phyloP scores from a whole-genome alignment of 2,113 vertebrate species.

The Cyphomyrus plagiostoma region DNA sequence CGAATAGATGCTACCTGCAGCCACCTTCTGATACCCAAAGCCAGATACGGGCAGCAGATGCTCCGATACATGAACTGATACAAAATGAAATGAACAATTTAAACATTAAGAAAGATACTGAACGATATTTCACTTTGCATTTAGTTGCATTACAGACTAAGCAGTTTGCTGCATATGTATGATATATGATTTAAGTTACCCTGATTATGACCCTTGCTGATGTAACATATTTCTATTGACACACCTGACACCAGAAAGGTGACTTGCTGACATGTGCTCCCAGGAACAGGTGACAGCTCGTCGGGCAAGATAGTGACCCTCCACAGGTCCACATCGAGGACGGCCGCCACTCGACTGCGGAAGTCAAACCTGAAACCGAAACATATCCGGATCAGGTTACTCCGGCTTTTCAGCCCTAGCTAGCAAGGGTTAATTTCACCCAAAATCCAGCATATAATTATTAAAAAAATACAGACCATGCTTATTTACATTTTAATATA shows the following conservation, averaged over 20 bases:
- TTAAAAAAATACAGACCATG: not conserved
- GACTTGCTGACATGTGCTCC: slow-evolving; percentile 49
- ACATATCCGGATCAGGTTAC: not conserved
- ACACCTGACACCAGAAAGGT: slow-evolving; percentile 57
- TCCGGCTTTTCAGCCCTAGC: not conserved
- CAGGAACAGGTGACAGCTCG: slow-evolving; percentile 24
- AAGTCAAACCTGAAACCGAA: slow-evolving; percentile 55
- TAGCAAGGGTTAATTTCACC: not conserved
- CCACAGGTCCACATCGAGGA: slow-evolving; percentile 35
- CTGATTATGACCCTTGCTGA: not conserved
- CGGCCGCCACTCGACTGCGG: slow-evolving; percentile 50
- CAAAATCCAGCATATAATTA: not conserved
- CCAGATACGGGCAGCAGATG: too few relatives aligned
- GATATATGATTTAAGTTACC: not conserved
- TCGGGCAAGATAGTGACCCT: slow-evolving; percentile 55
- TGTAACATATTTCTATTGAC: not conserved
- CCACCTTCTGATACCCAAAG: too few relatives aligned
- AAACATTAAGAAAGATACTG: not conserved
- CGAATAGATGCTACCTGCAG: too few relatives aligned
- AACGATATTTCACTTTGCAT: not conserved
- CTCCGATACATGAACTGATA: too few relatives aligned
- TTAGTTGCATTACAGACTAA: not conserved
- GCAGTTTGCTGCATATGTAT: not conserved
- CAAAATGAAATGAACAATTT: not conserved
- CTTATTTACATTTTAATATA: not conserved